Conservation (phyloP, 2,797 vertebrate species). For the Forpus xanthops region DNA sequence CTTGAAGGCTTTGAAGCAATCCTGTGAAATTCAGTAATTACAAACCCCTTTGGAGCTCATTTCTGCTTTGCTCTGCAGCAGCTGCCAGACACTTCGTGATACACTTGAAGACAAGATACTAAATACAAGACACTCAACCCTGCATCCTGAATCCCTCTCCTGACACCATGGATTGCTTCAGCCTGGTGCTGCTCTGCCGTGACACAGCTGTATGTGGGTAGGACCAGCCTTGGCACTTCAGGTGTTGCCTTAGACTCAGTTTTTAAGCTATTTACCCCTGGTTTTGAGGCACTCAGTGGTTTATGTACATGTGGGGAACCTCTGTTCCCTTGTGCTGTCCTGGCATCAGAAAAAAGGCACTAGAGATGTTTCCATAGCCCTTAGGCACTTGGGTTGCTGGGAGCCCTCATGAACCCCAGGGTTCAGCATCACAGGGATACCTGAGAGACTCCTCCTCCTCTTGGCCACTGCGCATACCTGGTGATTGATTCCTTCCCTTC, state of each 20-base stretch:
- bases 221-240: neutral
- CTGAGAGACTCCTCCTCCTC: neutral
- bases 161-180: neutral
- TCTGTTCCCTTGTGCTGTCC: neutral
- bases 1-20: neutral
- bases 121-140: neutral
- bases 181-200: neutral
- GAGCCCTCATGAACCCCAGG: neutral
- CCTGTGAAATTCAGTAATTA: neutral
- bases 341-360: neutral
- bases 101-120: neutral
- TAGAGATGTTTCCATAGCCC: neutral
- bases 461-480: fast-evolving
- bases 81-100: neutral
- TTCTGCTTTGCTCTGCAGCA: neutral
- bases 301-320: neutral
- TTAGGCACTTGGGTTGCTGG: neutral
- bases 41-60: fast-evolving
- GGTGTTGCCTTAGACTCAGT: fast-evolving
- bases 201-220: fast-evolving
- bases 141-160: neutral
- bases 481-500: neutral
- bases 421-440: neutral
- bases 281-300: neutral
- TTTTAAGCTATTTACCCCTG: neutral